phyloP scores from a whole-genome alignment of 2,888 invertebrate species.

The Sphinx pinastri region DNA sequence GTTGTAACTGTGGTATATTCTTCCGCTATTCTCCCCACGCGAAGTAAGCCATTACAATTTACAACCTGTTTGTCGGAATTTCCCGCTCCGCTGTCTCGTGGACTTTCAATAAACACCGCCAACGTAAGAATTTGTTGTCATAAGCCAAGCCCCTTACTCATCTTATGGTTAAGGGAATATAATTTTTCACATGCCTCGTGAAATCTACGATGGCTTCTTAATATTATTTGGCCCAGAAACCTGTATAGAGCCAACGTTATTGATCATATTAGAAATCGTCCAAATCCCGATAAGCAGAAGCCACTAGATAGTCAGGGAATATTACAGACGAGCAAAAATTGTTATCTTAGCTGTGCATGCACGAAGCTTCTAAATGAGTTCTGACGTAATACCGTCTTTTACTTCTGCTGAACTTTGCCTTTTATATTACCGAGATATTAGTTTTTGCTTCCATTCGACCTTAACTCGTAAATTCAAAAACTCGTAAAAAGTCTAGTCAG shows the following conservation, averaged over 20 bases:
- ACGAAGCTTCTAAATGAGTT: too few species aligned
- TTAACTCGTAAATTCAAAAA: constrained; percentile 3
- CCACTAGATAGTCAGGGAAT: too few species aligned
- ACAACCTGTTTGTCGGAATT: constrained; percentile 46
- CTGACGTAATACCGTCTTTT: too few species aligned
- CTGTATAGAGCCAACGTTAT: neutral
- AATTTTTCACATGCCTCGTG: neutral
- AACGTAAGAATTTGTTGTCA: neutral
- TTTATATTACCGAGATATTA: neutral
- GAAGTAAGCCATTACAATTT: constrained; percentile 47
- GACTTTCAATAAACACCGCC: constrained; percentile 9
- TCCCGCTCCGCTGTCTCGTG: constrained; percentile 31
- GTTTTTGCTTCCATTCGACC: neutral
- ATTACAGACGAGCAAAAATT: too few species aligned
- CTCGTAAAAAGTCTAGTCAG: constrained; percentile 31
- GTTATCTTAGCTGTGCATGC: too few species aligned
- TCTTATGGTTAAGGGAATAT: neutral
- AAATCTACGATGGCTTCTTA: neutral
- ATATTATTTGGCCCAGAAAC: too few species aligned
- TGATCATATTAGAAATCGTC: too few species aligned
- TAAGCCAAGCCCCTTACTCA: neutral
- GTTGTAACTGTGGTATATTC: constrained; percentile 34
- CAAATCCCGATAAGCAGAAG: too few species aligned
- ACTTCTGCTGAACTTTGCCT: neutral
- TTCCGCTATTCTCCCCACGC: constrained; percentile 26